Base-by-base conservation (phyloP, 2,888 invertebrate species). In the Mechanitis mazaeus region DNA sequence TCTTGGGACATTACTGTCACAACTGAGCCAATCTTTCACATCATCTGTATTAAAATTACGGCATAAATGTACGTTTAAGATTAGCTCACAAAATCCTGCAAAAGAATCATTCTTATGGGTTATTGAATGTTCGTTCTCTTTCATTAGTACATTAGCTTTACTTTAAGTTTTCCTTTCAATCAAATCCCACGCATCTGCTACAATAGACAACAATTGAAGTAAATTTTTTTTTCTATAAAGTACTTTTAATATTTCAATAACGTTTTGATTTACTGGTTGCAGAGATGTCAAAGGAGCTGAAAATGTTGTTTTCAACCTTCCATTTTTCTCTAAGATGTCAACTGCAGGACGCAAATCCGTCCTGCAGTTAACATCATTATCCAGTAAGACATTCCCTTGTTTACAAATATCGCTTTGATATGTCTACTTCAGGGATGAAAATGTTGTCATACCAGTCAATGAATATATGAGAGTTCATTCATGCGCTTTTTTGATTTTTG, bases 211-310 rank as follows among this genome's bases (percentile, higher is more conserved):
- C 56, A 68, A 53, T 45, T 55, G 61, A 65, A 59, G 63, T 60
- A 71, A 58, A 56, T 68, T 62, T 59, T 67, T 66, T 63, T 70
- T 68, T 70, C 68, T 72, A 58, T 70, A 70, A 60, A 69, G 60
- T 58, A 58, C 64, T 66, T 69, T 69, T 28, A 69, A 64, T 55
- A 62, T 69, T 65, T 65, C 65, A 65, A 68, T 68, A 61, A 70
- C 57, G 65, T 65, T 64, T 67, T 67, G 68, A 38, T 68, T 66
- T 69, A 68, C 71, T 56, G 67, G 69, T 65, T 69, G 69, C 61
- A 69, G 58, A 7, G 65, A 68, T 67, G 60, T 66, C 33, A 66
- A 63, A 64, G 64, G 67, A 63, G 66, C 64, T 56, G 67, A 65
- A 63, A 65, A 60, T 58, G 65, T 67, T 45, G 61, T 64, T 64